phyloP scores from a whole-genome alignment of 1,140 invertebrate genomes.

The Anoplolepis gracilipes region DNA sequence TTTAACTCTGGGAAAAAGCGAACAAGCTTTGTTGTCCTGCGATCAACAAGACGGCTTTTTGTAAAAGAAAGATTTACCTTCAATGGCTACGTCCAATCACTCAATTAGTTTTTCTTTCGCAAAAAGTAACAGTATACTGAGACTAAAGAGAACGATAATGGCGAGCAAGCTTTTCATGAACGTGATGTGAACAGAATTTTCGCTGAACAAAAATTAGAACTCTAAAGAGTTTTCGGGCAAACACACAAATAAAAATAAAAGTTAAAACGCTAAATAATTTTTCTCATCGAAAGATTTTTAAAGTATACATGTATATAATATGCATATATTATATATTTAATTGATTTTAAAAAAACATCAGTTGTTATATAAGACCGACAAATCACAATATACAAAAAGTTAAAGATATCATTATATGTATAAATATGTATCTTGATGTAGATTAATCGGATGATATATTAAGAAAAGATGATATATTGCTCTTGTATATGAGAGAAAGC shows the following conservation, averaged over 20 bases:
- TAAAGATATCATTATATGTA: no score
- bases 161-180: not conserved
- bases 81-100: conserved; percentile 18
- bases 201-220: not conserved
- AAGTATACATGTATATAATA: not conserved
- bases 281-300: not conserved
- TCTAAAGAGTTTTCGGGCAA: not conserved
- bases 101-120: conserved; percentile 28
- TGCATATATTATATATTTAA: not conserved
- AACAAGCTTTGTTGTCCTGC: not conserved
- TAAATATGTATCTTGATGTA: no score
- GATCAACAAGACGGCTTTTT: conserved; percentile 1
- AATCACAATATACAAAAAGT: not conserved
- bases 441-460: not conserved
- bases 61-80: conserved; percentile 31
- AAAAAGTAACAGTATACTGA: not conserved
- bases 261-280: not conserved
- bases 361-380: not conserved
- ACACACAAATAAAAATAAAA: conserved; percentile 18
- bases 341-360: not conserved
- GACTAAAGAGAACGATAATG: not conserved
- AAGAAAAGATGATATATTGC: no score
- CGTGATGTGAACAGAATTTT: not conserved
- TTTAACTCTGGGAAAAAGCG: not conserved
- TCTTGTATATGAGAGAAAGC: not conserved